phyloP scores from a whole-genome alignment of 2,797 vertebrate species.

The Xenops minutus region DNA sequence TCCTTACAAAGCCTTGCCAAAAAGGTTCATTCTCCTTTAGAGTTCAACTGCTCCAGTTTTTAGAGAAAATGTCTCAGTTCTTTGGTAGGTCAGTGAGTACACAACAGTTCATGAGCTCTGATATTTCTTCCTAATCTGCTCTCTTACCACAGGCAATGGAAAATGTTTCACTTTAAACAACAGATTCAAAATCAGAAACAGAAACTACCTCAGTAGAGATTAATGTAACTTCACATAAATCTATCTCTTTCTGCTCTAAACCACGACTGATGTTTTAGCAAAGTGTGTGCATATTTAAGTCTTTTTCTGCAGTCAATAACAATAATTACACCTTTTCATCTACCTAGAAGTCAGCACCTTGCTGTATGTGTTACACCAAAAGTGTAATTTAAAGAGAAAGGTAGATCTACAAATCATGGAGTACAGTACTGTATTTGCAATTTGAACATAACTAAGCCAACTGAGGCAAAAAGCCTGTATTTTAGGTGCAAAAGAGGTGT shows the following conservation, averaged over 20 bases:
- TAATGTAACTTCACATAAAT: slow-evolving; percentile 40
- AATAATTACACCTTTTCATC: not conserved
- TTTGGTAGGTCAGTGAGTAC: not conserved
- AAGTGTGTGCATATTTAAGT: not conserved
- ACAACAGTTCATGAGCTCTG: not conserved
- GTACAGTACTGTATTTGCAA: not conserved
- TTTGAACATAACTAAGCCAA: not conserved
- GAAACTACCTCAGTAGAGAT: slow-evolving; percentile 50
- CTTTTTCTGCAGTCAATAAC: not conserved
- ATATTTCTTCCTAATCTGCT: slow-evolving; percentile 49
- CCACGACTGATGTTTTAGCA: not conserved
- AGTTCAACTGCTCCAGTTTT: slow-evolving; percentile 11
- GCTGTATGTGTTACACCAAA: not conserved
- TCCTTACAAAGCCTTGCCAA: slow-evolving; percentile 21
- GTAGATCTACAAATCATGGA: not conserved
- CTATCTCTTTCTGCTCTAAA: not conserved
- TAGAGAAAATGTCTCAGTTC: slow-evolving; percentile 29
- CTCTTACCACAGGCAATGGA: slow-evolving; percentile 37
- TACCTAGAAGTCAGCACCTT: not conserved
- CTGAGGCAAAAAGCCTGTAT: not conserved
- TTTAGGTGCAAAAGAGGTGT: not conserved
- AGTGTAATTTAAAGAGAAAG: not conserved
- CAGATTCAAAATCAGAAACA: slow-evolving; percentile 54
- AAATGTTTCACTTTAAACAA: slow-evolving; percentile 61
- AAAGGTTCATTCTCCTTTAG: slow-evolving; percentile 35